phyloP scores from a whole-genome alignment of 2,888 invertebrate genomes.

The Uloborus plumipes region DNA sequence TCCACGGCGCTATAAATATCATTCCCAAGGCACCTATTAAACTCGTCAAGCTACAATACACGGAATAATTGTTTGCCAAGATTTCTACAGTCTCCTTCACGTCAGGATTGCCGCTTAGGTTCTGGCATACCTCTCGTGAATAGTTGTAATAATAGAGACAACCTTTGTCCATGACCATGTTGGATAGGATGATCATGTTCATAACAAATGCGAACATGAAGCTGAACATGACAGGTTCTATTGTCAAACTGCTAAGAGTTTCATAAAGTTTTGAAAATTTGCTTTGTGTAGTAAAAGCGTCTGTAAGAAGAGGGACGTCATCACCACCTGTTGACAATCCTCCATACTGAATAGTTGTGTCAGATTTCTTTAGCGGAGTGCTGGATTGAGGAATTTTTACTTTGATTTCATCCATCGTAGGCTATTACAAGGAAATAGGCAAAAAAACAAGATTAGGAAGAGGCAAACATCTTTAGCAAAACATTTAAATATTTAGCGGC shows the following conservation, averaged over 20 bases:
- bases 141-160: constrained; percentile 34
- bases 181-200: constrained; percentile 29
- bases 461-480: no score
- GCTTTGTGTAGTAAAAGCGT: not conserved
- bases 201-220: constrained; percentile 36
- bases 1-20: constrained; percentile 57
- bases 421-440: no score
- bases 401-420: not conserved
- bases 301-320: constrained; percentile 5
- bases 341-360: constrained; percentile 31
- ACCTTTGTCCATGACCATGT: constrained; percentile 57
- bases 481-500: no score
- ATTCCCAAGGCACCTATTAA: constrained; percentile 36
- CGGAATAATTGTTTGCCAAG: constrained; percentile 27
- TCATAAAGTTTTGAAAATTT: not conserved
- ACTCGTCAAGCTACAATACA: constrained; percentile 23
- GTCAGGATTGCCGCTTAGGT: constrained; percentile 12
- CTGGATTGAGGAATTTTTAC: not conserved
- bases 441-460: no score
- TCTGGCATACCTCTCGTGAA: constrained; percentile 27
- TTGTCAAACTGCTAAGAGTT: constrained; percentile 22
- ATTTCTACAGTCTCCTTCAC: constrained; percentile 35
- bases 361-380: constrained; percentile 15
- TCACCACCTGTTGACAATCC: not conserved
- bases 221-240: constrained; percentile 41